These are phyloP conservation scores for Condylostylus longicornis DNA, from an alignment of 1,140 invertebrate genomes.

Conservation along the genomic window DNA sequence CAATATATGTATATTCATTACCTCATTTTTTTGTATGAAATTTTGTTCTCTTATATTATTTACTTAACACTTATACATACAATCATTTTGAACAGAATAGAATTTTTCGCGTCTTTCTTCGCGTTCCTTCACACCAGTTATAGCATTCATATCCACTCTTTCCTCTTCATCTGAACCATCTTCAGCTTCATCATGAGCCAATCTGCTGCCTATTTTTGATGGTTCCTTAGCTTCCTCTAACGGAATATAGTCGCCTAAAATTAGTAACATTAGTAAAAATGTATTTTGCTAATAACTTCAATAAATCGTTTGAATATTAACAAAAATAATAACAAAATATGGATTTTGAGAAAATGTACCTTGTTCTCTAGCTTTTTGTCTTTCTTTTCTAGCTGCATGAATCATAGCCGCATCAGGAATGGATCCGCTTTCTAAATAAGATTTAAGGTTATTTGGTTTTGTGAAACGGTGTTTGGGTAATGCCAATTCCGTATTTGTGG, in stretches of 20 bases:
- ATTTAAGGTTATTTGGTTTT: slow-evolving; percentile 50
- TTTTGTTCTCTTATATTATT: no score
- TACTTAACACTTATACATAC: no score
- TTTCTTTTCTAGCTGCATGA: slow-evolving; percentile 80
- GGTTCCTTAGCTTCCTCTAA: slow-evolving; percentile 47
- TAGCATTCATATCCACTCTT: slow-evolving; percentile 64
- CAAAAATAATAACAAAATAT: not conserved
- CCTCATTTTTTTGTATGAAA: no score
- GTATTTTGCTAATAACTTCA: not conserved
- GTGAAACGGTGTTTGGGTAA: slow-evolving; percentile 40
- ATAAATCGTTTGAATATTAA: not conserved
- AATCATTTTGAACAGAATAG: slow-evolving; percentile 57
- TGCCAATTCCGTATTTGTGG: slow-evolving; percentile 27
- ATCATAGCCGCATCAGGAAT: slow-evolving; percentile 95
- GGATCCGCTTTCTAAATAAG: slow-evolving; percentile 63
- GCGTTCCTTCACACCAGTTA: slow-evolving; percentile 53
- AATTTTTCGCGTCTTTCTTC: slow-evolving; percentile 68
- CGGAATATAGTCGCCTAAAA: slow-evolving; percentile 62
- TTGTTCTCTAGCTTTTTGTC: slow-evolving; percentile 54
- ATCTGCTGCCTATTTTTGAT: slow-evolving; percentile 37
- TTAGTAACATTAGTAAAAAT: slow-evolving; percentile 3
- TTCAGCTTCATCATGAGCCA: slow-evolving; percentile 77
- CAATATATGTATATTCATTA: no score
- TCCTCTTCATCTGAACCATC: slow-evolving; percentile 48
- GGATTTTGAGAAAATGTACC: no score